Evolutionary conservation across 2,113 vertebrate species (phyloP).

Genomic region (Ornithorhynchus anatinus): DNA sequence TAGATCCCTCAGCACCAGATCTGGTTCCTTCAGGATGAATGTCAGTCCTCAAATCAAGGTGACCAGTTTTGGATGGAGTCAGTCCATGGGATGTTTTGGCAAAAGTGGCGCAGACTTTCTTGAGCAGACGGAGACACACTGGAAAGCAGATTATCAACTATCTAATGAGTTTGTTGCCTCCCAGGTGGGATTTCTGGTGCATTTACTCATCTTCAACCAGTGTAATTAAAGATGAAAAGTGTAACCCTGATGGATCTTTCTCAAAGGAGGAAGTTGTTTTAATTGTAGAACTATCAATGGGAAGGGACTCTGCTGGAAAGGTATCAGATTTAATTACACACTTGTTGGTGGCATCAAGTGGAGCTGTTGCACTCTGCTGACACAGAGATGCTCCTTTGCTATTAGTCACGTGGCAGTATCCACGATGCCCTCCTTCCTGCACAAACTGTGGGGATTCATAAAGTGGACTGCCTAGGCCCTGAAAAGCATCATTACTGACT

Average conservation of each 20-base stretch:
- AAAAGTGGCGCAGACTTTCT: slow-evolving; percentile 41
- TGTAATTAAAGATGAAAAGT: slow-evolving; percentile 77
- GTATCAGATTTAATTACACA: slow-evolving; percentile 76
- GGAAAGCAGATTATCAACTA: slow-evolving; percentile 70
- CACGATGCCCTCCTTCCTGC: slow-evolving; percentile 34
- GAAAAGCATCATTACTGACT: not conserved
- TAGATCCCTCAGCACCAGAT: too few species aligned
- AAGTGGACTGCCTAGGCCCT: not conserved
- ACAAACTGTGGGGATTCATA: not conserved
- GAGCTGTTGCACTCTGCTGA: slow-evolving; percentile 58
- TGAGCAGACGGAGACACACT: slow-evolving; percentile 45
- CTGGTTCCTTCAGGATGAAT: slow-evolving; percentile 30
- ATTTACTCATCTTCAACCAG: slow-evolving; percentile 72
- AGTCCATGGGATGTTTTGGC: slow-evolving; percentile 34
- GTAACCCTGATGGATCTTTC: slow-evolving; percentile 67
- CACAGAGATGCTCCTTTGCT: slow-evolving; percentile 40
- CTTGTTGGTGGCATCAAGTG: slow-evolving; percentile 69
- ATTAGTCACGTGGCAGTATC: slow-evolving; percentile 49
- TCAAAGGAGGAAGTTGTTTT: slow-evolving; percentile 74
- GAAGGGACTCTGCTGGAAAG: slow-evolving; percentile 68
- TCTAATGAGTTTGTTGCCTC: slow-evolving; percentile 69
- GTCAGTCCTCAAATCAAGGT: slow-evolving; percentile 14
- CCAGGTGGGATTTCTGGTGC: slow-evolving; percentile 65
- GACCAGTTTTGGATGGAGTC: slow-evolving; percentile 7
- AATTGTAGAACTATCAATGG: slow-evolving; percentile 73